Conservation (phyloP, 2,888 invertebrate species). For the Melinopterus prodromus region DNA sequence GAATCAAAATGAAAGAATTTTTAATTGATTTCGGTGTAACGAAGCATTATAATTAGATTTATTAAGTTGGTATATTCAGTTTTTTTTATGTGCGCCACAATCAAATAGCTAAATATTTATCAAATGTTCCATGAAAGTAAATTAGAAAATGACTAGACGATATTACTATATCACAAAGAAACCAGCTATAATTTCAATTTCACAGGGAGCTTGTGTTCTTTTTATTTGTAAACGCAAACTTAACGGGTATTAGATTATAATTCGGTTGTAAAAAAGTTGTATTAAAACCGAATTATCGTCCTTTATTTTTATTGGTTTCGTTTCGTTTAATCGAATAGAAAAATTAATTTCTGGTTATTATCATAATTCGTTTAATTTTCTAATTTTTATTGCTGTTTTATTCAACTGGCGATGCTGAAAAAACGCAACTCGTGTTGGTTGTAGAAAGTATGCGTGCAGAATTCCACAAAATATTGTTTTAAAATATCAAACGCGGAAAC, state of each 20-base stretch:
- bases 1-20: not conserved
- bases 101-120: not conserved
- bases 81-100: not conserved
- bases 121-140: constrained; percentile 4
- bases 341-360: not conserved
- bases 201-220: not conserved
- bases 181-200: not conserved
- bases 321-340: not conserved
- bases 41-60: not conserved
- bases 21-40: not conserved
- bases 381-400: not conserved
- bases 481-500: constrained; percentile 12
- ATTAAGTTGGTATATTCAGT: not conserved
- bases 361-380: constrained; percentile 4
- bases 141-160: not conserved
- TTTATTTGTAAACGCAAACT: constrained; percentile 4
- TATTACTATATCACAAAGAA: not conserved
- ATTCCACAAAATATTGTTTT: not conserved
- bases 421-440: not conserved
- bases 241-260: not conserved
- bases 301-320: not conserved
- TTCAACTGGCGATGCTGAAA: not conserved
- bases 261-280: not conserved
- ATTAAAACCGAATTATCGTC: not conserved
- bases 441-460: not conserved